Percentiles rank a stretch among this genome's conserved stretches.
phyloP scores from a whole-genome alignment of 2,797 vertebrate genomes.

The Hozukius guyotensis region DNA sequence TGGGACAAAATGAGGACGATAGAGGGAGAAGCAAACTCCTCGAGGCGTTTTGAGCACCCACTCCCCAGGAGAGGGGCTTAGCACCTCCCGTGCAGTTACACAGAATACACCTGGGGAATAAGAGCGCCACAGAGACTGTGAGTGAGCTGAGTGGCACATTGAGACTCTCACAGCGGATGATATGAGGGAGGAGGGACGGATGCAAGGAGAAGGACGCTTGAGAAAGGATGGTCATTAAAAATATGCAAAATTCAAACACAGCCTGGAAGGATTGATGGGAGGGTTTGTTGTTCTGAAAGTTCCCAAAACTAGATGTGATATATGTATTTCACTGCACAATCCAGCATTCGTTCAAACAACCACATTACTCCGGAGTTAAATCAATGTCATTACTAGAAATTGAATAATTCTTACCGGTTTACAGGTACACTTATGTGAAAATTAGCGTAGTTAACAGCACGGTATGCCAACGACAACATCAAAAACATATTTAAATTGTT shows the following conservation, averaged over 20 bases:
- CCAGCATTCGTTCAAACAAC: neutral
- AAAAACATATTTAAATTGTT: neutral
- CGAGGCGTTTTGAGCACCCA: conserved; percentile 36
- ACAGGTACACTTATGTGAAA: neutral
- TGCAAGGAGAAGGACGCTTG: neutral
- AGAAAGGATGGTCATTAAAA: conserved; percentile 19
- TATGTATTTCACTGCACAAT: neutral
- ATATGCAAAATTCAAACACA: neutral
- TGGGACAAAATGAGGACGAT: neutral
- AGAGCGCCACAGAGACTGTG: conserved; percentile 8
- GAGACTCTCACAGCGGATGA: conserved; percentile 33
- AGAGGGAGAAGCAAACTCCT: conserved; percentile 9
- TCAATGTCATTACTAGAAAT: neutral
- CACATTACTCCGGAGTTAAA: neutral
- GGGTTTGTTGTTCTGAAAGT: neutral
- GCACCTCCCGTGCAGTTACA: conserved; percentile 28
- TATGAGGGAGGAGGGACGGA: neutral
- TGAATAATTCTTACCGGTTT: neutral
- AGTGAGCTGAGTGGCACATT: conserved; percentile 21
- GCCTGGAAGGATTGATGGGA: neutral
- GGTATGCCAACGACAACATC: neutral
- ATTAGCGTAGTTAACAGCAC: neutral
- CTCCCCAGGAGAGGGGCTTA: conserved; percentile 43
- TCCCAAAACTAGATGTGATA: neutral
- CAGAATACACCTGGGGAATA: conserved; percentile 36